These are phyloP conservation scores for Erethizon dorsatum DNA, from an alignment of 2,797 vertebrate genomes.

Conservation along the genomic window DNA sequence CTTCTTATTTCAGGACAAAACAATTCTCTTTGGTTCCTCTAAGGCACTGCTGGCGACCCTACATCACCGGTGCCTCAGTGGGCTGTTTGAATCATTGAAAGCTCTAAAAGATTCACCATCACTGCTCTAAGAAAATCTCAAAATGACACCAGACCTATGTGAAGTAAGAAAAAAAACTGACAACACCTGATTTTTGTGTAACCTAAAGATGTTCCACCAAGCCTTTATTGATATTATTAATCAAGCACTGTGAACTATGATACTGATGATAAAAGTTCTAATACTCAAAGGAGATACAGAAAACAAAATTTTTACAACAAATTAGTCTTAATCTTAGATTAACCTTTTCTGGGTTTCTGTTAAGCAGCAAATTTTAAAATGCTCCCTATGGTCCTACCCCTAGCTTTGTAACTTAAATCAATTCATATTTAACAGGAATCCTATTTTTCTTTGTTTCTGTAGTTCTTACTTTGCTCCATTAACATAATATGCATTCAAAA, in stretches of 20 bases:
- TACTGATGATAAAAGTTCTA: not conserved
- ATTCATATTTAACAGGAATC: not conserved
- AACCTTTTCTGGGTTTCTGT: not conserved
- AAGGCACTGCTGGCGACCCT: not conserved
- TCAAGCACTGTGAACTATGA: not conserved
- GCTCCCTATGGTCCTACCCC: not conserved
- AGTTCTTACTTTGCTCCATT: not conserved
- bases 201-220: not conserved
- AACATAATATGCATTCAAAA: constrained; percentile 15
- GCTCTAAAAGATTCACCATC: not conserved
- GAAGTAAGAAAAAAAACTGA: not conserved
- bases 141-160: constrained; percentile 1
- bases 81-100: not conserved
- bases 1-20: not conserved
- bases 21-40: not conserved
- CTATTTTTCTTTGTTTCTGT: too few relatives aligned
- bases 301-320: not conserved
- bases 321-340: not conserved
- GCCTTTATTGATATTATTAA: constrained; percentile 23
- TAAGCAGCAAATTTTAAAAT: constrained; percentile 14
- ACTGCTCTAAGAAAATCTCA: not conserved
- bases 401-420: constrained; percentile 55
- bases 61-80: not conserved
- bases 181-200: not conserved
- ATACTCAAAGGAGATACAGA: not conserved